phyloP scores from a whole-genome alignment of 2,113 vertebrate species.

The Colossoma macropomum region DNA sequence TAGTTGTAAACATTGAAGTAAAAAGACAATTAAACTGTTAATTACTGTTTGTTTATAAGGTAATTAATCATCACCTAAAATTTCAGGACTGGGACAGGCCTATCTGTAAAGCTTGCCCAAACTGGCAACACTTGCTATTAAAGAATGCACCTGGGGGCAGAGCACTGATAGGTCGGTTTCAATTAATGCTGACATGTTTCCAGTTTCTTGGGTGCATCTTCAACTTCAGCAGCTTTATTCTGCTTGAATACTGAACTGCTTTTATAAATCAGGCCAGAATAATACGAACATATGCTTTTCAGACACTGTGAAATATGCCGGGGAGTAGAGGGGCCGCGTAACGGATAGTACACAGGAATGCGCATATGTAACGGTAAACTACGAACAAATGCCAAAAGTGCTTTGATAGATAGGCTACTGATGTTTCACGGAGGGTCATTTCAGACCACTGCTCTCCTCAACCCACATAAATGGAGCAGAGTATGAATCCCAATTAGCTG shows the following conservation, averaged over 20 bases:
- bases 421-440: constrained; percentile 20
- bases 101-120: no score
- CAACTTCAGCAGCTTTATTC: no score
- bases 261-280: background rate
- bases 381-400: background rate
- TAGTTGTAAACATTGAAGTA: no score
- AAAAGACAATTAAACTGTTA: no score
- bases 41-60: no score
- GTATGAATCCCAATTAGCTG: constrained; percentile 53
- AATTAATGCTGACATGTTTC: background rate
- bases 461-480: constrained; percentile 29
- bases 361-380: background rate
- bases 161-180: no score
- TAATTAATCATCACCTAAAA: no score
- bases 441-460: background rate
- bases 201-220: background rate
- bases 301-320: background rate
- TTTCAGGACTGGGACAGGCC: no score
- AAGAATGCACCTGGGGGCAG: no score
- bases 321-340: background rate
- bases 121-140: no score
- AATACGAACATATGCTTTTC: background rate
- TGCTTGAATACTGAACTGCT: background rate
- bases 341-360: background rate
- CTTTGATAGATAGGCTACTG: constrained; percentile 3